A percentile compares a stretch with the other conserved stretches of the same genome.
Conservation (phyloP, 2,888 invertebrate genomes). For the Laothoe populi region DNA sequence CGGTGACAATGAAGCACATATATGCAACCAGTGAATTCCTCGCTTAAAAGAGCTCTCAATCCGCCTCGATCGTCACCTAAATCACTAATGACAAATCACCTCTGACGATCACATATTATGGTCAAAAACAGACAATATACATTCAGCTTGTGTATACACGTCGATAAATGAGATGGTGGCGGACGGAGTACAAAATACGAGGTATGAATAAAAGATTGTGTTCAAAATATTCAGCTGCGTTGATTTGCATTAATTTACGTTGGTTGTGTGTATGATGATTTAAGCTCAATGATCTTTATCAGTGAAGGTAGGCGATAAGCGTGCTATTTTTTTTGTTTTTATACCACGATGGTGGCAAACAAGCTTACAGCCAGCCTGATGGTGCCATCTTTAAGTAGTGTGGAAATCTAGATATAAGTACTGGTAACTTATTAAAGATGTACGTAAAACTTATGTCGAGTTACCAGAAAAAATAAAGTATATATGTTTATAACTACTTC, state of each 20-base stretch:
- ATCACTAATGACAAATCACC: conserved; percentile 23
- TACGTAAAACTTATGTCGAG: too few species aligned
- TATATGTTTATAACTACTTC: too few species aligned
- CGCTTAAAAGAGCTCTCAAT: conserved; percentile 12
- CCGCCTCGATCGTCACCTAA: conserved; percentile 14
- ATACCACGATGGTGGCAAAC: too few species aligned
- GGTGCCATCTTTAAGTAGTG: too few species aligned
- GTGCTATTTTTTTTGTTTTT: too few species aligned
- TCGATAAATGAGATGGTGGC: conserved; percentile 27
- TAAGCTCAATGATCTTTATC: neutral
- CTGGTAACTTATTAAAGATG: too few species aligned
- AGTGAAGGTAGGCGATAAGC: too few species aligned
- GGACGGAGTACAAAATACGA: neutral
- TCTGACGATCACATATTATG: conserved; percentile 40
- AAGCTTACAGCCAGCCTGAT: too few species aligned
- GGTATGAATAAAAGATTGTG: conserved; percentile 23
- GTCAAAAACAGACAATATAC: conserved; percentile 43
- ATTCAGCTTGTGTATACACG: conserved; percentile 35
- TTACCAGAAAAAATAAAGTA: too few species aligned
- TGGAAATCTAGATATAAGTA: too few species aligned
- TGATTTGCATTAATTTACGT: conserved; percentile 11
- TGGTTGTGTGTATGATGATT: neutral
- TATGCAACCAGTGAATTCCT: neutral
- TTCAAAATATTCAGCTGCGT: conserved; percentile 19
- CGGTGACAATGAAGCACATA: too few species aligned